Evolutionary conservation across 2,888 invertebrate genomes (phyloP).

Genomic region (Arge pagana): DNA sequence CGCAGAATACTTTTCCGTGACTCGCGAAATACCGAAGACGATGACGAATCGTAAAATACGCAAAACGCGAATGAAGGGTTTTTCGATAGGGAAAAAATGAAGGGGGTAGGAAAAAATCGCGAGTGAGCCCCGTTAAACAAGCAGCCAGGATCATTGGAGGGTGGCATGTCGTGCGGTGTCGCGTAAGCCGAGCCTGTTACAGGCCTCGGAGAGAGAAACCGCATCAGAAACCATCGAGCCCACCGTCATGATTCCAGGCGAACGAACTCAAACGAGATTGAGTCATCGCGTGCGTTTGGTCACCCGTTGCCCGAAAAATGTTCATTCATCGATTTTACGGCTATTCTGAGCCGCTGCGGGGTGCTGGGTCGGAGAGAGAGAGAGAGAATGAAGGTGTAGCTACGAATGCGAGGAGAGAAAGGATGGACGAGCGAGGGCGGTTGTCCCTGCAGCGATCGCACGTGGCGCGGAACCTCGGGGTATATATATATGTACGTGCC

Average conservation of each 20-base stretch:
- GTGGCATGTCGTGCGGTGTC: neutral
- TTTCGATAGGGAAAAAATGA: no score
- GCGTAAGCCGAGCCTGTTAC: slow-evolving; percentile 1
- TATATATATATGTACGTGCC: slow-evolving; percentile 6
- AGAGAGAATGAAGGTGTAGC: no score
- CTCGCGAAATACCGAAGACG: no score
- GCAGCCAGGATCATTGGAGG: neutral
- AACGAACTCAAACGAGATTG: slow-evolving; percentile 18
- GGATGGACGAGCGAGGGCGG: slow-evolving; percentile 12
- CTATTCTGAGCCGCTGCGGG: slow-evolving; percentile 15
- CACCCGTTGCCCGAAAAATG: neutral
- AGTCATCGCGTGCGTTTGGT: slow-evolving; percentile 3
- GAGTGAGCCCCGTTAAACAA: no score
- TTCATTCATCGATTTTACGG: slow-evolving; percentile 20
- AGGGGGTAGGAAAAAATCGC: no score
- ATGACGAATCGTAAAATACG: no score
- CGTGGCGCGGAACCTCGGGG: slow-evolving; percentile 15
- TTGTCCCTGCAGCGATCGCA: slow-evolving; percentile 17
- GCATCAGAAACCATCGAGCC: slow-evolving; percentile 8
- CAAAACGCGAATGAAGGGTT: no score
- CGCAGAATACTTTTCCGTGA: no score
- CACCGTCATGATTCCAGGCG: slow-evolving; percentile 9
- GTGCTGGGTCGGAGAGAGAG: no score
- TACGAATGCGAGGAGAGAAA: no score
- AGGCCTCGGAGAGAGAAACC: slow-evolving; percentile 5